Base-by-base conservation (phyloP, 2,113 vertebrate genomes). In the Hepsetus odoe region DNA sequence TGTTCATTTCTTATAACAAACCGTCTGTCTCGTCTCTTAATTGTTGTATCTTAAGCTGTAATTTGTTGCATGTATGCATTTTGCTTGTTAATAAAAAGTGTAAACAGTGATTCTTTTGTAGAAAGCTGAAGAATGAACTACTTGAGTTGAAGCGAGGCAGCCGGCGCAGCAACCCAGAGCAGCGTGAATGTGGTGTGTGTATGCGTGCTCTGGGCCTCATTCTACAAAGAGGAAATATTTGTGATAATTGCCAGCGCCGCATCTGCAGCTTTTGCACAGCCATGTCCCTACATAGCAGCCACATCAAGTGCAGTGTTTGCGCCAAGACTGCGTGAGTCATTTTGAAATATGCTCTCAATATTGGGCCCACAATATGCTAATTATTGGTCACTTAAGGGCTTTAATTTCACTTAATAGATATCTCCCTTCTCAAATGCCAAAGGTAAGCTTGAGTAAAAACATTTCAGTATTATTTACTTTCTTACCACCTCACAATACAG, bases 101-200 rank as follows among this genome's bases (percentile, higher is more conserved):
- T n/a, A n/a, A n/a, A n/a, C n/a, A 42, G 40, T 42, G 40, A 12
- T 42, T 42, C 13, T 12, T 42, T 14, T 14, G 42, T 83, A 99
- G 97, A 88, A 98, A 94, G 84, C 46, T 98, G 84, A 98, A 98
- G 89, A 98, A 98, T 28, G 97, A 99, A 82, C 93, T 99, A 56
- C 81, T 99, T 84, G 96, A 98, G 85, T 94, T 93, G 82, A 95
- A 93, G 83, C 91, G 91, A n/a, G 94, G 90, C 86, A 95, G 96
- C 0, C 87, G 68, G 14, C 90, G 89, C 10, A 85, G 86, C 24
- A 93, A 96, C 16, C 81, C 82, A 7, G 90, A 83, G 81, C 89
- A 93, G 56, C 92, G 95, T 32, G 87, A 95, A 74, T 99, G 98
- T 62, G 88, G 89, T 40, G 93, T 94, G 81, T 99, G 98, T 86